These are phyloP conservation scores for Hemiprocne comata DNA, from an alignment of 2,113 vertebrate species.

Conservation along the genomic window DNA sequence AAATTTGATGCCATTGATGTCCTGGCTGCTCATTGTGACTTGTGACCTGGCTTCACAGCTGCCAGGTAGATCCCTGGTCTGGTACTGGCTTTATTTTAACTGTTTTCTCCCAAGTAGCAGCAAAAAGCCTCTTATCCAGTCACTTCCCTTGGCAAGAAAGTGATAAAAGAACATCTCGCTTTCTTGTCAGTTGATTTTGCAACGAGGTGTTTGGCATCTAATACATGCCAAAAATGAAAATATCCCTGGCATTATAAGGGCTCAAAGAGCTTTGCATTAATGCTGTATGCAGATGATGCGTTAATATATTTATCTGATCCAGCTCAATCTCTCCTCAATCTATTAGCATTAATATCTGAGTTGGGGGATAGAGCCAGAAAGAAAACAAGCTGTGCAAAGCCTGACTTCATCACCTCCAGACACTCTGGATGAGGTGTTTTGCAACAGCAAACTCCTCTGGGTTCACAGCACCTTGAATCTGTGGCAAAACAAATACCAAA, in stretches of 20 bases:
- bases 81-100: background rate
- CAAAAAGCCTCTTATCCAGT: background rate
- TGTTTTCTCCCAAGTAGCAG: background rate
- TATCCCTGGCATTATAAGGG: background rate
- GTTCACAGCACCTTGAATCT: background rate
- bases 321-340: slow-evolving; percentile 39
- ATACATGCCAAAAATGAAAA: background rate
- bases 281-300: slow-evolving; percentile 24
- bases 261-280: slow-evolving; percentile 52
- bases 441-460: background rate
- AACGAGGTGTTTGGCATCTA: slow-evolving; percentile 13
- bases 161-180: background rate
- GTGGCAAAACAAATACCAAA: background rate
- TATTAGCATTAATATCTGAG: slow-evolving; percentile 7
- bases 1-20: background rate
- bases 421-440: background rate
- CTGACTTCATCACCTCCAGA: background rate
- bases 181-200: background rate
- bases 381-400: background rate
- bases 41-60: background rate
- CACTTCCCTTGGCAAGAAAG: background rate
- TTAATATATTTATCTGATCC: slow-evolving; percentile 62
- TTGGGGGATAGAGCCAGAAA: background rate
- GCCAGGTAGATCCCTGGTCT: background rate
- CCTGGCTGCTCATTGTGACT: background rate